Base-by-base conservation (phyloP, 1,140 invertebrate species). In the Chrysomallon squamiferum region DNA sequence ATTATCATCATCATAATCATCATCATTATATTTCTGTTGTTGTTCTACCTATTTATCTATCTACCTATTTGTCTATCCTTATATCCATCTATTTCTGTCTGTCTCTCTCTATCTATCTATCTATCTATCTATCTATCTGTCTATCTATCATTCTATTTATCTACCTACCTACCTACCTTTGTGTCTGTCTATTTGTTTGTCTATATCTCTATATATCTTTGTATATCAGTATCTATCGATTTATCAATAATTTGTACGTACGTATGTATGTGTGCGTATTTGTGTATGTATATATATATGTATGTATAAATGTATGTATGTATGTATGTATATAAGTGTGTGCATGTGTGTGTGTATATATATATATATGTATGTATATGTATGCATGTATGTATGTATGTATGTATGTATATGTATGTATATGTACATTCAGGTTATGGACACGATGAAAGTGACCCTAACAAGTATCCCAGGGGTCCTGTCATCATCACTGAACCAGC, bases 391-490 rank as follows among this genome's bases (percentile, higher is more conserved):
- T 38, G 35, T 38, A 15, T 38, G 35, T 38, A 15, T 38, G 35
- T 38, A 15, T 38, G 35, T 38, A 15, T 38, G 35, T 38, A 15
- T 38, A 38, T 38, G 35, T 38, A n/a, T n/a, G n/a, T n/a, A n/a
- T n/a, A n/a, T n/a, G n/a, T n/a, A 22, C 22, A 50, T 50, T 43
- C 41, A 60, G 75, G 67, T 32, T 77, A 68, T 64, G 75, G 75
- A 11, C 49, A 65, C 13, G 35, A 66, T 32, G 49, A 66, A 5
- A 54, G 13, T 1, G 71, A 77, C 32, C 67, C 65, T 5, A 68
- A 67, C 49, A 41, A 65, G 2, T 45, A 70, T 15, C 57, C 54
- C 11, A 62, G 54, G 15, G 75, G 75, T 13, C 73, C 73, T 35
- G 59, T 52, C 22, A 69, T 77, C 54, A 66, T 30, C n/a, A 59